Conservation (phyloP, 2,797 vertebrate genomes). For the Loris lydekkerianus region DNA sequence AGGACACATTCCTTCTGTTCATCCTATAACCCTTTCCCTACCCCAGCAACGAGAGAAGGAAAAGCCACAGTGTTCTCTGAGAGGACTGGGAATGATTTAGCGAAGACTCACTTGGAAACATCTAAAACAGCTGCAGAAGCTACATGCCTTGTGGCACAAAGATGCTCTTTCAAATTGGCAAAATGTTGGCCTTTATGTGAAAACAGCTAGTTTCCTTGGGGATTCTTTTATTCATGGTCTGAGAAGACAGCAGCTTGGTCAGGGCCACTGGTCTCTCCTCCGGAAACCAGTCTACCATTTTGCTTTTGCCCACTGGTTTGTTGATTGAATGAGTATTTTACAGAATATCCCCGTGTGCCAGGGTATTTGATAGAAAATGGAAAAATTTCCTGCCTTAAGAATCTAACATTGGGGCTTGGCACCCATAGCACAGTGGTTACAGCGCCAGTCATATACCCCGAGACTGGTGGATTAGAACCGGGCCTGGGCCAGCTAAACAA, state of each 20-base stretch:
- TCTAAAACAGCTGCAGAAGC: slow-evolving; percentile 21
- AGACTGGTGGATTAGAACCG: no score
- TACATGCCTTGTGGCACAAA: slow-evolving; percentile 57
- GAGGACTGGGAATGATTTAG: slow-evolving; percentile 58
- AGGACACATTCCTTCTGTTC: slow-evolving; percentile 30
- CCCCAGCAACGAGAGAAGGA: not conserved
- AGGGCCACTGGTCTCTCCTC: not conserved
- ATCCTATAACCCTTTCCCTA: not conserved
- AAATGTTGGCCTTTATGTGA: not conserved
- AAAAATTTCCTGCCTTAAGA: not conserved
- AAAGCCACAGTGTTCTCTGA: not conserved
- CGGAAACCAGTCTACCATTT: not conserved
- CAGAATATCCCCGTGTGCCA: not conserved
- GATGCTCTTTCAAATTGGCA: slow-evolving; percentile 47
- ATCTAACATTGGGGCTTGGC: not conserved
- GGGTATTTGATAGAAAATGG: not conserved
- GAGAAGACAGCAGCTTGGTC: not conserved
- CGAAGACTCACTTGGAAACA: slow-evolving; percentile 61
- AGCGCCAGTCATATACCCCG: no score
- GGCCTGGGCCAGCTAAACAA: no score
- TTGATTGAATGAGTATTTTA: not conserved
- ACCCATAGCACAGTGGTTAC: no score
- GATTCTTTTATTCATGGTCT: slow-evolving; percentile 32
- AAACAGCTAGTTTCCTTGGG: not conserved
- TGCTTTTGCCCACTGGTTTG: not conserved